Evolutionary conservation across 1,140 invertebrate species (phyloP).

Genomic region (Ctenoplectra terminalis): DNA sequence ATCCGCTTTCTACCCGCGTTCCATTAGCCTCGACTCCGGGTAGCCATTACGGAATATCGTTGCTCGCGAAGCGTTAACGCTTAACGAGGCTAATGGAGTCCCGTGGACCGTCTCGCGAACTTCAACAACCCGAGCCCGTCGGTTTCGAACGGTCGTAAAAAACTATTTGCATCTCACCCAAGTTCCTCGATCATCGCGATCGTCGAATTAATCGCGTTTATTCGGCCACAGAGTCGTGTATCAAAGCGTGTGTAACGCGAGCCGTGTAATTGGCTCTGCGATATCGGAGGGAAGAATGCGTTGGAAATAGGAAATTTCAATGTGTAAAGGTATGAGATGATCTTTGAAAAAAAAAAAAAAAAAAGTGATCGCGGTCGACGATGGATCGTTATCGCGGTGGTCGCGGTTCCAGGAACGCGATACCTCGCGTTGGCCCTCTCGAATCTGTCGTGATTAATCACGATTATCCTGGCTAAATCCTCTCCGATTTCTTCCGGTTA

Average conservation of each 20-base stretch:
- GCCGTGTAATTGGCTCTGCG: conserved; percentile 51
- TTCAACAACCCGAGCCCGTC: conserved; percentile 46
- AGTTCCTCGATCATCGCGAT: conserved; percentile 45
- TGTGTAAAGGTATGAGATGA: neutral
- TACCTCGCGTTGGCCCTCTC: conserved; percentile 32
- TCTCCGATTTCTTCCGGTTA: conserved; percentile 46
- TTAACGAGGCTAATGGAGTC: conserved; percentile 48
- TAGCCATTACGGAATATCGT: conserved; percentile 46
- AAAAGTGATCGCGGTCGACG: neutral
- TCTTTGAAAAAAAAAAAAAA: neutral
- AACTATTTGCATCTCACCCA: conserved; percentile 1
- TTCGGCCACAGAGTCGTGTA: conserved; percentile 25
- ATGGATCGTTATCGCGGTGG: conserved; percentile 10
- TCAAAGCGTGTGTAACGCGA: conserved; percentile 50
- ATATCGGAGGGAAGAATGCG: neutral
- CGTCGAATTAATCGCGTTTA: conserved; percentile 56
- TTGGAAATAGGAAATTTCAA: conserved; percentile 14
- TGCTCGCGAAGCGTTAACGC: conserved; percentile 51
- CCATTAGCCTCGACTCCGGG: conserved; percentile 30
- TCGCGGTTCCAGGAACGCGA: conserved; percentile 32
- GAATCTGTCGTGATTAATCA: conserved; percentile 50
- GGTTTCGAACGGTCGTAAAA: too few species aligned
- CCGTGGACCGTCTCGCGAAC: conserved; percentile 41
- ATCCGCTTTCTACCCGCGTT: conserved; percentile 45
- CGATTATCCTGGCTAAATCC: conserved; percentile 42